A percentile compares a stretch with the other conserved stretches of the same genome.
Conservation (phyloP, 2,113 vertebrate genomes). For the Sorex araneus region DNA sequence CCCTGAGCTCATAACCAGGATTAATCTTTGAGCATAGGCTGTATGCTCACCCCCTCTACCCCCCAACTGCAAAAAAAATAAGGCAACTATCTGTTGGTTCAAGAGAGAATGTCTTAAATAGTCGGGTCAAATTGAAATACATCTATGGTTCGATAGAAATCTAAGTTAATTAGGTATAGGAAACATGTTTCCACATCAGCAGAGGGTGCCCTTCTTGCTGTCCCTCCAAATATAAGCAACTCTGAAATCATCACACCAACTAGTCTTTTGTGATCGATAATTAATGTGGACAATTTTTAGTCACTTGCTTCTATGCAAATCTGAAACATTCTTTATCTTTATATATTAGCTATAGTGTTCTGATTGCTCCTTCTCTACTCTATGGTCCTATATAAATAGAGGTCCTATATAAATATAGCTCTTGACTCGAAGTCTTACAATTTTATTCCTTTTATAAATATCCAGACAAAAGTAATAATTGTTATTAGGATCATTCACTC, state of each 20-base stretch:
- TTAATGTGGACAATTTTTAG: neutral
- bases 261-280: too few species aligned
- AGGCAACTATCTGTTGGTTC: neutral
- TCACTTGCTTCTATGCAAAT: neutral
- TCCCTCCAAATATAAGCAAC: neutral
- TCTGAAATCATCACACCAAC: neutral
- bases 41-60: too few species aligned
- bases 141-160: neutral
- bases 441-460: neutral
- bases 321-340: neutral
- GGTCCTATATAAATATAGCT: neutral
- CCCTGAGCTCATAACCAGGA: too few species aligned
- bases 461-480: neutral
- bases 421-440: neutral
- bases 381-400: neutral
- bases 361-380: neutral
- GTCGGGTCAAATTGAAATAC: neutral
- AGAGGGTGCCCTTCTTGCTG: neutral
- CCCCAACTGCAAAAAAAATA: too few species aligned
- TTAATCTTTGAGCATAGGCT: too few species aligned
- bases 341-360: neutral
- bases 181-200: neutral
- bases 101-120: neutral
- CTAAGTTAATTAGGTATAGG: rapidly evolving
- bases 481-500: neutral